phyloP scores from a whole-genome alignment of 2,797 vertebrate genomes.

The Tadarida brasiliensis region DNA sequence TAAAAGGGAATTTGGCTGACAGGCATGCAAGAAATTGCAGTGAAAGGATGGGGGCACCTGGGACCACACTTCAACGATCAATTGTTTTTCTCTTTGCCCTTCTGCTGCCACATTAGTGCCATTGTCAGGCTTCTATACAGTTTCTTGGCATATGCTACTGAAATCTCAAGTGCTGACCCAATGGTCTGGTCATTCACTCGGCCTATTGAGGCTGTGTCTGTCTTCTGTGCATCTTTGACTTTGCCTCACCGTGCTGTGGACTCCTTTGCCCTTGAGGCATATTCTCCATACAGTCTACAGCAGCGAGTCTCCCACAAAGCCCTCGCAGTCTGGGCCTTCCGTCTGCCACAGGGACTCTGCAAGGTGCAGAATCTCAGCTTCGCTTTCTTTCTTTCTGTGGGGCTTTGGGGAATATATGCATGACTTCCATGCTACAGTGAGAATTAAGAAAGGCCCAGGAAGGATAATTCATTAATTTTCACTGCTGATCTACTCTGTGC shows the following conservation, averaged over 20 bases:
- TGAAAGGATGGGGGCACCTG: neutral
- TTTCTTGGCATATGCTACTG: neutral
- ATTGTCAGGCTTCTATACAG: neutral
- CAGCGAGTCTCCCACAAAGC: neutral
- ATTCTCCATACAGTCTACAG: neutral
- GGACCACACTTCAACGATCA: neutral
- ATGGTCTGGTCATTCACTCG: neutral
- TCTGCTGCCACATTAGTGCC: neutral
- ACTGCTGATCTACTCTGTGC: neutral
- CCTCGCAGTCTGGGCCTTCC: neutral
- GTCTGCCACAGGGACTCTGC: accelerated
- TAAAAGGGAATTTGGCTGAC: neutral
- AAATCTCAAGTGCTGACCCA: neutral
- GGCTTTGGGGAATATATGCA: neutral
- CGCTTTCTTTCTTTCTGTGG: neutral
- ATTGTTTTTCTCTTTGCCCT: neutral
- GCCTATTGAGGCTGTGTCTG: neutral
- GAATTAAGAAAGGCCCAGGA: neutral
- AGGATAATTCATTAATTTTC: neutral
- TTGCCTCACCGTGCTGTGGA: neutral
- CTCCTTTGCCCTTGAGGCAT: neutral
- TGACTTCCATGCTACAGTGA: neutral
- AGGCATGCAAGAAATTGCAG: neutral
- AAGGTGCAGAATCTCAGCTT: neutral
- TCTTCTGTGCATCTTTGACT: neutral